A percentile compares a stretch with the other conserved stretches of the same genome.
Evolutionary conservation across 2,113 vertebrate species (phyloP).

Genomic region (Centropus unirufus): DNA sequence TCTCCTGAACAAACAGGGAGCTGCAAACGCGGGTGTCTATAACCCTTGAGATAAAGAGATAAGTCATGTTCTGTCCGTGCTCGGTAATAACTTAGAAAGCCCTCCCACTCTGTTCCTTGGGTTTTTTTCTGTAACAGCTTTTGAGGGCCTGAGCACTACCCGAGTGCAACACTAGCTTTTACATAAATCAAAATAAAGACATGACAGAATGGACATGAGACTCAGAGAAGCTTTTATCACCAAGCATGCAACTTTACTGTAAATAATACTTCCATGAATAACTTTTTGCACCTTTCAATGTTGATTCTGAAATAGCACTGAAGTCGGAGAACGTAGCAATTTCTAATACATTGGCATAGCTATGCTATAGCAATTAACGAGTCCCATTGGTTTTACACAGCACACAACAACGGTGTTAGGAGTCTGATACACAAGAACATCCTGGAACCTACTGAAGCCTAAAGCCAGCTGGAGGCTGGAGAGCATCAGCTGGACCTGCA

Average conservation of each 20-base stretch:
- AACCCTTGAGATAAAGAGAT: slow-evolving; percentile 17
- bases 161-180: neutral
- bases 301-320: neutral
- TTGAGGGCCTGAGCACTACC: neutral
- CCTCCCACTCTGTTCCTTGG: neutral
- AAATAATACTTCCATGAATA: neutral
- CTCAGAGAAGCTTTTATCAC: neutral
- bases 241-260: neutral
- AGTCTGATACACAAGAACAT: neutral
- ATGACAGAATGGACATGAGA: rapidly evolving
- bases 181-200: neutral
- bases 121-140: neutral
- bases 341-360: neutral
- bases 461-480: neutral
- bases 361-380: neutral
- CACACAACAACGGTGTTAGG: neutral
- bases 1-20: neutral
- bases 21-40: neutral
- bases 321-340: neutral
- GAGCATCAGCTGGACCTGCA: neutral
- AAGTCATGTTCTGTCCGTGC: neutral
- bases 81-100: neutral
- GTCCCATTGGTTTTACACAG: neutral
- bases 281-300: neutral
- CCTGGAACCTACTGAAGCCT: neutral